Evolutionary conservation across 2,888 invertebrate species (phyloP).

Genomic region (Lithophane socia): DNA sequence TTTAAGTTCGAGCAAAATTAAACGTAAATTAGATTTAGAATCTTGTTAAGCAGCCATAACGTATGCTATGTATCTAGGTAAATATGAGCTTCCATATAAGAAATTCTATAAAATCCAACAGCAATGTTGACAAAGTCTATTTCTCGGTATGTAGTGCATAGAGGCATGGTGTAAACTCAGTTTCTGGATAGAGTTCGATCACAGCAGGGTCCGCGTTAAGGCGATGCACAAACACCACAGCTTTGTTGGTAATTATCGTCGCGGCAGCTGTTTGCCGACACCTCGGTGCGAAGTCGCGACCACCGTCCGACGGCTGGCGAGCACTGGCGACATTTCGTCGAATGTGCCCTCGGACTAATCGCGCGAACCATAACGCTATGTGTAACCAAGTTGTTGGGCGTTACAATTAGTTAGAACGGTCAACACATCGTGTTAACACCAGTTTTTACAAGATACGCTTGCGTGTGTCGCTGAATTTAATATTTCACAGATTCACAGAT

Average conservation of each 20-base stretch:
- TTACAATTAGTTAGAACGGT: constrained; percentile 75
- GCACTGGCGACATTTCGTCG: constrained; percentile 83
- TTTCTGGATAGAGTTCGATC: constrained; percentile 73
- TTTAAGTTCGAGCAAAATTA: too few relatives aligned
- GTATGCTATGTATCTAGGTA: neutral
- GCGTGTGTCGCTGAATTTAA: constrained; percentile 48
- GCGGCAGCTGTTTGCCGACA: constrained; percentile 87
- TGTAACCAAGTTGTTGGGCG: constrained; percentile 73
- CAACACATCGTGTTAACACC: constrained; percentile 77
- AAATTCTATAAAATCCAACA: constrained; percentile 37
- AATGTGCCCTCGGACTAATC: constrained; percentile 77
- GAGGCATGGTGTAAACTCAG: constrained; percentile 70
- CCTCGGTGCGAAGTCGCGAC: constrained; percentile 89
- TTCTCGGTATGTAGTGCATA: constrained; percentile 68
- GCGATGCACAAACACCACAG: constrained; percentile 80
- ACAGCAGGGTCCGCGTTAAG: constrained; percentile 79
- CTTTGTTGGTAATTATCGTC: constrained; percentile 88
- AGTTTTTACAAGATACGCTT: constrained; percentile 61
- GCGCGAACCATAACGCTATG: constrained; percentile 70
- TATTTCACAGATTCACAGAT: constrained; percentile 61
- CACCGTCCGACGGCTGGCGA: constrained; percentile 82
- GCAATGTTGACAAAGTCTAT: constrained; percentile 61
- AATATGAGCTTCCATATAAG: constrained; percentile 20
- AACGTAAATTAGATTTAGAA: neutral
- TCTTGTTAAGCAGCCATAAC: neutral